These are phyloP conservation scores for Frankliniella fusca DNA, from an alignment of 2,888 invertebrate species.

Conservation along the genomic window DNA sequence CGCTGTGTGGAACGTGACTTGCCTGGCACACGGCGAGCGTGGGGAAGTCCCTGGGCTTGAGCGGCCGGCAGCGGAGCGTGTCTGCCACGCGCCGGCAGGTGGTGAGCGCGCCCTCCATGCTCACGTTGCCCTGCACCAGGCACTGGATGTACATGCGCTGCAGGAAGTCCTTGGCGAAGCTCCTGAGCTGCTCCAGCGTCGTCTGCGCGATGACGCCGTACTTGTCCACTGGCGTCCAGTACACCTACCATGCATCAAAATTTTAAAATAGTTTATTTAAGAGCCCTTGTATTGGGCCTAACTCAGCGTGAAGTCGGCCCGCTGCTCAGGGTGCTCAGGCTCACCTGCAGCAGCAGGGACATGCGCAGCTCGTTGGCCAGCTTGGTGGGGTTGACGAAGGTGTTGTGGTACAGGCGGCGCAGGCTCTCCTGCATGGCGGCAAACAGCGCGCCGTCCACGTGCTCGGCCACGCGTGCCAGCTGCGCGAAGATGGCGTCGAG, in stretches of 20 bases:
- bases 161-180: conserved; percentile 58
- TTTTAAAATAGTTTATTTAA: too few species aligned
- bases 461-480: conserved; percentile 1
- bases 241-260: conserved; percentile 47
- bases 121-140: conserved; percentile 76
- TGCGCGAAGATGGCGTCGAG: conserved; percentile 13
- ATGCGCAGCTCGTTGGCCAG: conserved; percentile 51
- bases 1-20: not conserved
- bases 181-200: conserved; percentile 57
- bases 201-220: conserved; percentile 54
- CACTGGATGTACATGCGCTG: conserved; percentile 64
- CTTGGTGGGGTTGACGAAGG: conserved; percentile 20
- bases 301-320: too few species aligned
- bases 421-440: conserved; percentile 21
- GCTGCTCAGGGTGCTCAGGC: too few species aligned
- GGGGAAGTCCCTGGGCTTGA: conserved; percentile 51
- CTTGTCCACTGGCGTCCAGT: conserved; percentile 66
- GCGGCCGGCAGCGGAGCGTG: conserved; percentile 54
- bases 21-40: conserved; percentile 41
- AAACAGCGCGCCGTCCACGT: conserved; percentile 17
- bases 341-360: conserved; percentile 57
- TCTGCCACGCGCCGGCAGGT: conserved; percentile 56
- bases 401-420: conserved; percentile 24
- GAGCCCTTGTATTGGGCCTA: too few species aligned
- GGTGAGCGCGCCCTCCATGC: conserved; percentile 56